Base-by-base conservation (phyloP, 2,797 vertebrate genomes). In the Alauda arvensis region DNA sequence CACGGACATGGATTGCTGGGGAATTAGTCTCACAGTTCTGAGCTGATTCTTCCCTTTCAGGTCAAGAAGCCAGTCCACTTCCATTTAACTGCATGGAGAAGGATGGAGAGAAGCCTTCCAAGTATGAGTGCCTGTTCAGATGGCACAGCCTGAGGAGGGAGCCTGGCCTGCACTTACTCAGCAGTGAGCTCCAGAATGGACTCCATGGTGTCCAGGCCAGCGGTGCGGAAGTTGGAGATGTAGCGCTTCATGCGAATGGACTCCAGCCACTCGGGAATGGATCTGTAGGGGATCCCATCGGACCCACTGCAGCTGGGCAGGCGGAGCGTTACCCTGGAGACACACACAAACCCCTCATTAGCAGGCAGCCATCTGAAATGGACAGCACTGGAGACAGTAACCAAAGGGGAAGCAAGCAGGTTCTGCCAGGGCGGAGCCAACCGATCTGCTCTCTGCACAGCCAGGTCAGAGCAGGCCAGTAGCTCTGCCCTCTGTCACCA, bases 211-310 rank as follows among this genome's bases (percentile, higher is more conserved):
- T 98, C 98, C 88, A 99, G 95, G 68, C 99, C 98, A 0, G 98
- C 99, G 4, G 98, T 98, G 62, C 98, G 98, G 75, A 99, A 99
- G 95, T 98, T 98, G 49, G 99, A 97, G 94, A 98, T 98, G 88
- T 99, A 99, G 81, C 98, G 96, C 74, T 99, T 99, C 99, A 99
- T 99, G 93, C 98, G 98, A 59, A 99, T 97, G 10, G 98, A 99
- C 60, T 97, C 98, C 85, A 99, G 96, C 99, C 99, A 99, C 63
- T 99, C 98, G 0, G 97, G 95, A 83, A 99, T 98, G 0, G 97
- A 97, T 2, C 96, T 94, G 49, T 97, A 97, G 10, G 97, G 97
- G 52, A 97, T 97, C 59, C 97, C 97, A 3, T 98, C 97, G 0
- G 97, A 97, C 7, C 97, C 97, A 1, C 97, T 97, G 74, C 97